These are phyloP conservation scores for Trachelipus rathkii DNA, from an alignment of 1,140 invertebrate genomes.

Conservation along the genomic window DNA sequence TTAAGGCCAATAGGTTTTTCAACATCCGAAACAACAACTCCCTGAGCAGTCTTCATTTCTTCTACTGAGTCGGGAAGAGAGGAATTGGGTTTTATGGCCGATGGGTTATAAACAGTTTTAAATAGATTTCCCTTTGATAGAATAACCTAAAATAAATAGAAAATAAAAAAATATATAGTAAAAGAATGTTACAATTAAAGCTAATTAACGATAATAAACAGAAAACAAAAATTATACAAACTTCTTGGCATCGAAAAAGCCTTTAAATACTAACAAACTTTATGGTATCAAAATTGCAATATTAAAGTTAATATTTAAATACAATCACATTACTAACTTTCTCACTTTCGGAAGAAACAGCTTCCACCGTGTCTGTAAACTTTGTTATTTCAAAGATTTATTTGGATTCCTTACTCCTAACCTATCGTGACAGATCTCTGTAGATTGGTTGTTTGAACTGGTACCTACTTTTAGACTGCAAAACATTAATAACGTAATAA, in stretches of 20 bases:
- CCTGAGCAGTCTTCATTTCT: not conserved
- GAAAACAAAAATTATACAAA: no score
- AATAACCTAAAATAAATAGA: slow-evolving; percentile 41
- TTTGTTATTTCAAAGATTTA: slow-evolving; percentile 37
- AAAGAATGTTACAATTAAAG: no score
- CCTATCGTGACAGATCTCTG: slow-evolving; percentile 26
- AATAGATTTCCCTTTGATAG: slow-evolving; percentile 51
- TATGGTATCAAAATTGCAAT: no score
- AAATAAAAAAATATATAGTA: not conserved
- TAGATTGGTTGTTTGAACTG: not conserved
- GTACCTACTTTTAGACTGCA: not conserved
- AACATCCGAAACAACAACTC: not conserved
- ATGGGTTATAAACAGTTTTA: slow-evolving; percentile 55
- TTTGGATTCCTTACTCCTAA: slow-evolving; percentile 36
- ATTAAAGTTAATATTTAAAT: no score
- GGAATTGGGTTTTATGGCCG: slow-evolving; percentile 46
- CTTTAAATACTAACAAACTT: no score
- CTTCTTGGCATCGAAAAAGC: no score
- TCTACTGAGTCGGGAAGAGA: slow-evolving; percentile 45
- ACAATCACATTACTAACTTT: slow-evolving; percentile 26
- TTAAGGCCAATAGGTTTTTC: not conserved
- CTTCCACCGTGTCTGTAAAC: slow-evolving; percentile 23
- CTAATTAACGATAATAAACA: no score
- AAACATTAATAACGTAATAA: no score
- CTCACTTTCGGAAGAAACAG: slow-evolving; percentile 27